Evolutionary conservation across 2,113 vertebrate genomes (phyloP).

Genomic region (Regulus satrapa): DNA sequence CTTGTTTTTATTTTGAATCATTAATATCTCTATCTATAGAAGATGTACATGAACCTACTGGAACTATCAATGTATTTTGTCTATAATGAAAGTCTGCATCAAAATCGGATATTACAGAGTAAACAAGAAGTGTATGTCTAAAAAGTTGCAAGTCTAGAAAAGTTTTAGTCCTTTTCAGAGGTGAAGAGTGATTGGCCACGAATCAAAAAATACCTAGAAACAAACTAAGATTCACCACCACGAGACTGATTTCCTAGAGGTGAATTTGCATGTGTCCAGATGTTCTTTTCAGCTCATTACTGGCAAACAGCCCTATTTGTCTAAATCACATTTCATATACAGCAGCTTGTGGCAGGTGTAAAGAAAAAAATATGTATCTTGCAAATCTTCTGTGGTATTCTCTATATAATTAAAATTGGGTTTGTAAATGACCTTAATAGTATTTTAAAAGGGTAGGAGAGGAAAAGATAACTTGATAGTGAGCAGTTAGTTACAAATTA

Average conservation of each 20-base stretch:
- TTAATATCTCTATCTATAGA: background rate
- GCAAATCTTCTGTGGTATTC: background rate
- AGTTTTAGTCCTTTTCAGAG: background rate
- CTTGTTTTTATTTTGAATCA: background rate
- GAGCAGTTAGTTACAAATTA: background rate
- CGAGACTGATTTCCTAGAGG: background rate
- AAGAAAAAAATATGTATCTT: background rate
- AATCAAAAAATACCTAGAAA: slow-evolving; percentile 10
- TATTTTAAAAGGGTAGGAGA: background rate
- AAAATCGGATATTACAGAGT: background rate
- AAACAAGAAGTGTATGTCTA: background rate
- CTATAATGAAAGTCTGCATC: background rate
- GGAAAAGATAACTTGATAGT: background rate
- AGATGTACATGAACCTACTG: background rate
- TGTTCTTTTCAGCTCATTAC: slow-evolving; percentile 34
- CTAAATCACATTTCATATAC: slow-evolving; percentile 1
- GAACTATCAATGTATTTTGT: background rate
- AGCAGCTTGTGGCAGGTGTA: background rate
- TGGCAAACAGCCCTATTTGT: slow-evolving; percentile 35
- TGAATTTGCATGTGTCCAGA: slow-evolving; percentile 38
- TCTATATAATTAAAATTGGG: background rate
- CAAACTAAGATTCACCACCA: background rate
- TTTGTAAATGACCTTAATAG: background rate
- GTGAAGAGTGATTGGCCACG: background rate
- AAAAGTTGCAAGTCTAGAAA: background rate